These are phyloP conservation scores for Emmelina monodactyla DNA, from an alignment of 2,888 invertebrate genomes.

Conservation along the genomic window DNA sequence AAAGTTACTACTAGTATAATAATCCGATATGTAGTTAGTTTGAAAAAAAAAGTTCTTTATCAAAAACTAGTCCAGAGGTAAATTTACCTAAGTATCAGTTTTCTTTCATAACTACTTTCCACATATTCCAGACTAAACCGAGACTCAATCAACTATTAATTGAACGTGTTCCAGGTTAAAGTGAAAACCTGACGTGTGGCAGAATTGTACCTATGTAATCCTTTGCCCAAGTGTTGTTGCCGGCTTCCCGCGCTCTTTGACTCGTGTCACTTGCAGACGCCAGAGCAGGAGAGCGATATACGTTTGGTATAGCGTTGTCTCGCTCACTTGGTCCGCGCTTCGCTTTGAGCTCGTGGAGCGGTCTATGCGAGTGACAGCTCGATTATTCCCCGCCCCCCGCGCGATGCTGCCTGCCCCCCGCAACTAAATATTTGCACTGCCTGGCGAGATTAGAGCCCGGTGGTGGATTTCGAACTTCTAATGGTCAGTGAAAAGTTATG, in stretches of 20 bases:
- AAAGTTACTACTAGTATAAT: no score
- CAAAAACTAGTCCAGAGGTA: no score
- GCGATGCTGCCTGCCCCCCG: neutral
- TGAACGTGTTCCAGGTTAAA: neutral
- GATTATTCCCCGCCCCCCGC: slow-evolving; percentile 23
- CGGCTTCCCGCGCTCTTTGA: slow-evolving; percentile 6
- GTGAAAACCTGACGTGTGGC: neutral
- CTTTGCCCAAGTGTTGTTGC: slow-evolving; percentile 1
- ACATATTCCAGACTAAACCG: no score
- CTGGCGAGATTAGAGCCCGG: neutral
- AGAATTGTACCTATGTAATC: slow-evolving; percentile 2
- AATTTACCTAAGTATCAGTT: no score
- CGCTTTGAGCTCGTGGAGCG: neutral
- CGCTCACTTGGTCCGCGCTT: neutral
- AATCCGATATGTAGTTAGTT: no score
- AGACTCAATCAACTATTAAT: no score
- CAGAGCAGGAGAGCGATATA: slow-evolving; percentile 1
- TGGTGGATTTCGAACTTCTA: neutral
- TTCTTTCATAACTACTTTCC: no score
- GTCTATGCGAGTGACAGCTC: slow-evolving; percentile 25
- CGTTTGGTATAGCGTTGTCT: neutral
- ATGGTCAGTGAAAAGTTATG: slow-evolving; percentile 1
- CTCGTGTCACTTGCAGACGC: slow-evolving; percentile 7
- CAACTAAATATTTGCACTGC: slow-evolving; percentile 1
- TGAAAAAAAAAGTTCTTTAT: no score